Conservation (phyloP, 1,140 invertebrate species). For the Solenopsis invicta region DNA sequence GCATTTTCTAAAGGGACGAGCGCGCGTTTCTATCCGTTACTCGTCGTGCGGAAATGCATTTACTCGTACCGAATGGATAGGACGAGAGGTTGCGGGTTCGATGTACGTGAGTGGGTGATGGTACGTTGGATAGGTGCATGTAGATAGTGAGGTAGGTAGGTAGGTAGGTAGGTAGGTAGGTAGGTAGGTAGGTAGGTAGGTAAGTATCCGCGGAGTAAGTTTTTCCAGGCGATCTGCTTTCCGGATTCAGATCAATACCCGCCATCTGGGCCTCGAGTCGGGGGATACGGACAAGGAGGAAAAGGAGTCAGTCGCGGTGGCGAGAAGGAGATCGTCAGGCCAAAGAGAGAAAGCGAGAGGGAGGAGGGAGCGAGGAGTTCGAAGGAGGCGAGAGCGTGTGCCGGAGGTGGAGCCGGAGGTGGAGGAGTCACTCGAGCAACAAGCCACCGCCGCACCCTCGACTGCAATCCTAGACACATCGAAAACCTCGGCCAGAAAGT, state of each 20-base stretch:
- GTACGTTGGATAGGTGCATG: slow-evolving; percentile 69
- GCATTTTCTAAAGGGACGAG: slow-evolving; percentile 46
- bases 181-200: slow-evolving; percentile 63
- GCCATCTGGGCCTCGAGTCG: slow-evolving; percentile 81
- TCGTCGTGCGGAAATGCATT: slow-evolving; percentile 72
- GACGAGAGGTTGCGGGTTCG: slow-evolving; percentile 65
- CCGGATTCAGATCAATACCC: slow-evolving; percentile 86
- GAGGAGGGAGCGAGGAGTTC: slow-evolving; percentile 36
- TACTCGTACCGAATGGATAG: slow-evolving; percentile 61
- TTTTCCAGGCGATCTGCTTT: slow-evolving; percentile 85
- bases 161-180: slow-evolving; percentile 64
- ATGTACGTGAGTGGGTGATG: slow-evolving; percentile 74
- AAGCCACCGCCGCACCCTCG: slow-evolving; percentile 83
- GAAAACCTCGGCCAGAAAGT: slow-evolving; percentile 74
- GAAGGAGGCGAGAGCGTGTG: slow-evolving; percentile 71
- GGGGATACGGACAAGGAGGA: slow-evolving; percentile 76
- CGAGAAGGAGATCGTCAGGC: slow-evolving; percentile 48
- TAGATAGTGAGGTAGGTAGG: slow-evolving; percentile 69
- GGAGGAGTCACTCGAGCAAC: slow-evolving; percentile 84
- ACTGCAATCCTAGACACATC: slow-evolving; percentile 77
- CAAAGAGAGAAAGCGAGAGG: slow-evolving; percentile 61
- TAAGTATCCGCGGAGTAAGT: slow-evolving; percentile 81
- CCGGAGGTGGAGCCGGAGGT: slow-evolving; percentile 78
- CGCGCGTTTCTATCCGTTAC: slow-evolving; percentile 55
- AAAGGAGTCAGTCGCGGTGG: slow-evolving; percentile 65